Evolutionary conservation across 2,797 vertebrate species (phyloP), one percentile per base, ranked within the genome.

Genomic region (Schizothorax lantsangensis): DNA sequence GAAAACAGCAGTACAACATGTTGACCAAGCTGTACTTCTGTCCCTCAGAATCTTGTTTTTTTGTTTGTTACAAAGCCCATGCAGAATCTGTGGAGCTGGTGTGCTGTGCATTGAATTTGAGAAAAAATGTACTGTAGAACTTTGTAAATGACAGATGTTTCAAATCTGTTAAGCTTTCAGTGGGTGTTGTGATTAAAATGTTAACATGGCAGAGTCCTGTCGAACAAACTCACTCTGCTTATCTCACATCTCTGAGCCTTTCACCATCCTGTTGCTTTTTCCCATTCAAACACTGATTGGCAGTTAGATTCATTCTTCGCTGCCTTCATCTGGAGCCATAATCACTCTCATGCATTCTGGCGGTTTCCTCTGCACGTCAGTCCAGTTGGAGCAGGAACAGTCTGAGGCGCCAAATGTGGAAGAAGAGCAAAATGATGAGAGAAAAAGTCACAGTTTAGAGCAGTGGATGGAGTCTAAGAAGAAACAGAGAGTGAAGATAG

Each of bases 221-320:
- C 10, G 17, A 68, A 75, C 72, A 75, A 62, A 23, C 57, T 45
- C 30, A 68, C 21, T 78, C 45, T 40, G 62, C 47, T 84, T 54
- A 78, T 43, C n/a, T 68, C 45, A 69, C 33, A 68, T 38, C 14
- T 54, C 17, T 54, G 45, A 84, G 49, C 33, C 59, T 78, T 84
- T 84, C 45, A 69, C 45, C 33, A 84, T 84, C 73, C 62, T 26
- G 14, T 75, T 84, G 73, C 23, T 38, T 78, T 84, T 69, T 33
- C 57, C n/a, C n/a, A 59, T 84, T 78, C 33, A 68, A 66, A 84
- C 74, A 52, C 14, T 23, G 73, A 68, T 78, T 54, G 73, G 45
- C 83, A 68, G 83, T 26, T 6, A 84, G 45, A 78, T 78, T 36
- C 73, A 78, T 47, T 64, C 83, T 84, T 68, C 33, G 4, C 33